Evolutionary conservation across 2,797 vertebrate genomes (phyloP).

Genomic region (Sardinella longiceps): DNA sequence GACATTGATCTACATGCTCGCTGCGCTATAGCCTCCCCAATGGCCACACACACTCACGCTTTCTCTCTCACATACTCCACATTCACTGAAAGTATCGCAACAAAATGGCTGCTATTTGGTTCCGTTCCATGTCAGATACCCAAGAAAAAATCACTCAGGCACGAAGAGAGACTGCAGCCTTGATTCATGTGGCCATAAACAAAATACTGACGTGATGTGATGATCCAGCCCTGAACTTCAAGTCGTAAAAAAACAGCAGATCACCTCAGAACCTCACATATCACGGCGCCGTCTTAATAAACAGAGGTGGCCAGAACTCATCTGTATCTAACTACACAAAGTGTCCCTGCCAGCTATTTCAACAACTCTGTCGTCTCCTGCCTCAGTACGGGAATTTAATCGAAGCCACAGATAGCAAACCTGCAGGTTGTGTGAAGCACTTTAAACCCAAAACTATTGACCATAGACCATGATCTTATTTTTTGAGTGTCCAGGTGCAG

Average conservation of each 20-base stretch:
- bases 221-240: background rate
- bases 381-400: background rate
- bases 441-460: background rate
- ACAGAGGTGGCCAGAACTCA: background rate
- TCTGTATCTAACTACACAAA: background rate
- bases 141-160: background rate
- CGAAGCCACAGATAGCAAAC: background rate
- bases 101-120: conserved; percentile 4
- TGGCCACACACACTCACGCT: background rate
- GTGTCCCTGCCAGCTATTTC: background rate
- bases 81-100: background rate
- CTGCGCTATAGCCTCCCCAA: conserved; percentile 36
- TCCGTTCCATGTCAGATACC: background rate
- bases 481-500: conserved; percentile 4
- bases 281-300: background rate
- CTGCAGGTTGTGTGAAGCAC: background rate
- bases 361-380: background rate
- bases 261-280: conserved; percentile 8
- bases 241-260: background rate
- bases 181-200: conserved; percentile 16
- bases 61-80: background rate
- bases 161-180: background rate
- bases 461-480: background rate
- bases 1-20: conserved; percentile 48
- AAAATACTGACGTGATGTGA: background rate